phyloP scores from a whole-genome alignment of 2,113 vertebrate genomes.

The Electrona antarctica region DNA sequence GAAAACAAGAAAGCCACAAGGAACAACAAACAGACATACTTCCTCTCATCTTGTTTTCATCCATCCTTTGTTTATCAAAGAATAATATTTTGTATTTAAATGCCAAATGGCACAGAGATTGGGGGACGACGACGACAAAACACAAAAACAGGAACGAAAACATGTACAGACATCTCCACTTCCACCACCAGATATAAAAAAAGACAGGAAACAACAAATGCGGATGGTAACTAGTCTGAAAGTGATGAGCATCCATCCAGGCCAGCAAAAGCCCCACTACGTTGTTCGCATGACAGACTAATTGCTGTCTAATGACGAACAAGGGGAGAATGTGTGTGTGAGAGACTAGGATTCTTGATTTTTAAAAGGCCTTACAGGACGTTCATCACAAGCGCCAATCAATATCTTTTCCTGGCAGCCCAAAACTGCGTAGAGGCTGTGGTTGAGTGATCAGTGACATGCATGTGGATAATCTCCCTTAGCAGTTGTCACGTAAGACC shows the following conservation, averaged over 20 bases:
- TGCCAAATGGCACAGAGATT: conserved; percentile 68
- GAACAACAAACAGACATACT: conserved; percentile 51
- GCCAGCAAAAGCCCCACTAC: conserved; percentile 24
- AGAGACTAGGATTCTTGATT: conserved; percentile 48
- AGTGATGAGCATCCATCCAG: conserved; percentile 37
- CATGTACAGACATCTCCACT: conserved; percentile 70
- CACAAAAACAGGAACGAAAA: conserved; percentile 74
- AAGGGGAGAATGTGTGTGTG: conserved; percentile 11
- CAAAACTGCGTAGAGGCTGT: conserved; percentile 45
- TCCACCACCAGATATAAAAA: conserved; percentile 57
- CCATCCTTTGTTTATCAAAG: conserved; percentile 66
- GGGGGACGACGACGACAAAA: conserved; percentile 60
- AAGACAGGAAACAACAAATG: conserved; percentile 62
- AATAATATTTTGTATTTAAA: conserved; percentile 80
- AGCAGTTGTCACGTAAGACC: conserved; percentile 61
- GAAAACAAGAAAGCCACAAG: neutral
- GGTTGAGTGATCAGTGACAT: conserved; percentile 41
- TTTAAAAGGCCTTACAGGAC: conserved; percentile 63
- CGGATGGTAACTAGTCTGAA: conserved; percentile 49
- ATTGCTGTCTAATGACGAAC: conserved; percentile 57
- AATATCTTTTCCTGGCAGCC: conserved; percentile 64
- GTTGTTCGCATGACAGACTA: conserved; percentile 62
- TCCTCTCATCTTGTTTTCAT: conserved; percentile 68
- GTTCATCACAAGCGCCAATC: conserved; percentile 63
- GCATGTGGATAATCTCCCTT: conserved; percentile 44